Percentiles rank a stretch among this genome's conserved stretches.
Conservation (phyloP, 2,888 invertebrate genomes). For the Heliothis peltigera region DNA sequence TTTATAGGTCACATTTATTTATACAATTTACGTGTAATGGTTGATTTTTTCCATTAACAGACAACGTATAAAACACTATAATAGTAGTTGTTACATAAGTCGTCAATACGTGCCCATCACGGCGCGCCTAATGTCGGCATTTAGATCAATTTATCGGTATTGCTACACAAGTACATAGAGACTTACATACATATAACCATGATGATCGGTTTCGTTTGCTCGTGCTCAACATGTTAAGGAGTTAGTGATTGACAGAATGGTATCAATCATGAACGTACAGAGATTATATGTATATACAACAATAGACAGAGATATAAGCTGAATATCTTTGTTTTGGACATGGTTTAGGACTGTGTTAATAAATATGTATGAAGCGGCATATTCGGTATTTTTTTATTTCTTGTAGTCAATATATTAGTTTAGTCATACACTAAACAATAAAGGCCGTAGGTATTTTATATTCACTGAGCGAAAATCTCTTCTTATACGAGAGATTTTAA, state of each 20-base stretch:
- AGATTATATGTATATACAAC: no score
- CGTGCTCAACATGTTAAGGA: conserved; percentile 26
- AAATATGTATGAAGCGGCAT: neutral
- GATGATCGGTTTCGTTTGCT: conserved; percentile 35
- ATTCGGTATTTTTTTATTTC: neutral
- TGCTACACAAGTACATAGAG: conserved; percentile 18
- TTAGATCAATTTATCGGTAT: conserved; percentile 44
- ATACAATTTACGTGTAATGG: no score
- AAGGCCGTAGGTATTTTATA: neutral
- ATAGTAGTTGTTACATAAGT: neutral
- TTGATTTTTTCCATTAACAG: neutral
- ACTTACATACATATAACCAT: conserved; percentile 13
- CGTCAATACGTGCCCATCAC: conserved; percentile 21
- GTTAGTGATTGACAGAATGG: neutral
- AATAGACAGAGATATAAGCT: conserved; percentile 3
- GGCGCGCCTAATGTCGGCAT: conserved; percentile 23
- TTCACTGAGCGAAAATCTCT: neutral
- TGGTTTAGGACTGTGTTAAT: neutral
- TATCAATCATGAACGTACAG: conserved; percentile 3
- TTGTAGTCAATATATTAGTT: no score
- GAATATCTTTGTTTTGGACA: neutral
- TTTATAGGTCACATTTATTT: no score
- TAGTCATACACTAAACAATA: neutral
- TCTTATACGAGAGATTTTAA: neutral
- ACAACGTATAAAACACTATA: neutral